phyloP scores from a whole-genome alignment of 2,888 invertebrate genomes.

The Drosophila nr. perissopoda region DNA sequence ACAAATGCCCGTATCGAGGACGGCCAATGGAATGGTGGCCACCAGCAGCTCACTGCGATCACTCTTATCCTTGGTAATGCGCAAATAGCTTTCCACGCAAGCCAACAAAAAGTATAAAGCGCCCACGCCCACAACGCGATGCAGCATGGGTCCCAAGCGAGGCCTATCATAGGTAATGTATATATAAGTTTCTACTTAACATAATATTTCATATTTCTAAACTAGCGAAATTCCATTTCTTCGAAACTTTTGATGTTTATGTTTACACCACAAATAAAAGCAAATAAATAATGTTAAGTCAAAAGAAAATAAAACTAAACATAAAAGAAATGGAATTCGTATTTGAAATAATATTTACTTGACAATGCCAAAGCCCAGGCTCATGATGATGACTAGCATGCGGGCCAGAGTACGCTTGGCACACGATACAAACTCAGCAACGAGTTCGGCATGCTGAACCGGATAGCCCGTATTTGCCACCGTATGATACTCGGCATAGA shows the following conservation, averaged over 20 bases:
- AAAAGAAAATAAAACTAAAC: not conserved
- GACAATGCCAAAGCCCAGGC: constrained; percentile 97
- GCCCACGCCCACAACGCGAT: constrained; percentile 94
- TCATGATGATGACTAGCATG: constrained; percentile 97
- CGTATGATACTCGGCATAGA: constrained; percentile 94
- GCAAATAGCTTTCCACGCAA: constrained; percentile 93
- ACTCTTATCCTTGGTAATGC: constrained; percentile 88
- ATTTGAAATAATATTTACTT: constrained; percentile 87
- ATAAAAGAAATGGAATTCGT: too few species aligned
- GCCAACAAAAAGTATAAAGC: constrained; percentile 93
- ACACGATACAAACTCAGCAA: constrained; percentile 96
- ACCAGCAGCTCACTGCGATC: constrained; percentile 88
- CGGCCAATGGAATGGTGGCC: constrained; percentile 93
- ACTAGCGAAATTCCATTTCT: not conserved
- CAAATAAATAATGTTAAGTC: not conserved
- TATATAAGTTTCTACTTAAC: not conserved
- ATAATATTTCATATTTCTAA: not conserved
- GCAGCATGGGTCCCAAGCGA: constrained; percentile 94
- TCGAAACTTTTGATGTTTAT: too few species aligned
- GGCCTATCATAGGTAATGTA: constrained; percentile 87
- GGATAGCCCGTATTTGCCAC: constrained; percentile 89
- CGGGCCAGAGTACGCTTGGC: constrained; percentile 95
- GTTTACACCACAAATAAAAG: too few species aligned
- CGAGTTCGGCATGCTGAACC: constrained; percentile 90
- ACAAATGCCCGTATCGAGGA: constrained; percentile 94